Conservation (phyloP, 2,888 invertebrate genomes). For the Aphidoletes aphidimyza region DNA sequence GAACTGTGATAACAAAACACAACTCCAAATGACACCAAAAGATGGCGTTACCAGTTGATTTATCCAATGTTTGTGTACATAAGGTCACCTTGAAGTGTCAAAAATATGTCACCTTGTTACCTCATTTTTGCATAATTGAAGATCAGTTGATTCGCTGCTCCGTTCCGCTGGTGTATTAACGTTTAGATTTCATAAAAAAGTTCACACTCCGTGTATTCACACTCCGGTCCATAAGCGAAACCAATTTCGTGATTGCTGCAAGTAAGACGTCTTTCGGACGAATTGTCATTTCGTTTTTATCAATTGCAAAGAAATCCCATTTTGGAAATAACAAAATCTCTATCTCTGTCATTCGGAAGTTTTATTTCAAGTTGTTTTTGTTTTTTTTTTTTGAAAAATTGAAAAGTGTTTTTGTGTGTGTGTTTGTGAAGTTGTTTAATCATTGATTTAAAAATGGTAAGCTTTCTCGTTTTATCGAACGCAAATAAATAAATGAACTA, state of each 20-base stretch:
- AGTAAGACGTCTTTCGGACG: slow-evolving; percentile 20
- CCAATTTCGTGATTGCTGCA: neutral
- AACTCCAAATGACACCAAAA: neutral
- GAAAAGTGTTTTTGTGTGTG: slow-evolving; percentile 19
- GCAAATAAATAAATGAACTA: neutral
- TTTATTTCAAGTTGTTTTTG: no score
- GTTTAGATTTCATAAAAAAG: neutral
- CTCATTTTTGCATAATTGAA: slow-evolving; percentile 44
- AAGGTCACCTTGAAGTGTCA: slow-evolving; percentile 67
- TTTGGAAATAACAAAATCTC: slow-evolving; percentile 8
- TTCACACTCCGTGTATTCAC: neutral
- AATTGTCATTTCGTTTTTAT: slow-evolving; percentile 21
- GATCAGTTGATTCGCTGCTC: slow-evolving; percentile 43
- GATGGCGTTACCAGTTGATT: neutral
- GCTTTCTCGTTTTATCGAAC: no score
- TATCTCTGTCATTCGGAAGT: no score
- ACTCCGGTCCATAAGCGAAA: slow-evolving; percentile 9
- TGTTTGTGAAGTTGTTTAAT: neutral
- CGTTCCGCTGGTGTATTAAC: slow-evolving; percentile 13
- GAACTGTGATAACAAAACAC: neutral
- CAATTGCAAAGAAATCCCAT: neutral
- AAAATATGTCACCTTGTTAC: slow-evolving; percentile 63
- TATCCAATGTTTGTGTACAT: slow-evolving; percentile 32
- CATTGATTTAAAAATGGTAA: neutral
- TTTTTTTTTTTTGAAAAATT: neutral